These are phyloP conservation scores for Anaspis maculata DNA, from an alignment of 2,888 invertebrate genomes.

Conservation along the genomic window DNA sequence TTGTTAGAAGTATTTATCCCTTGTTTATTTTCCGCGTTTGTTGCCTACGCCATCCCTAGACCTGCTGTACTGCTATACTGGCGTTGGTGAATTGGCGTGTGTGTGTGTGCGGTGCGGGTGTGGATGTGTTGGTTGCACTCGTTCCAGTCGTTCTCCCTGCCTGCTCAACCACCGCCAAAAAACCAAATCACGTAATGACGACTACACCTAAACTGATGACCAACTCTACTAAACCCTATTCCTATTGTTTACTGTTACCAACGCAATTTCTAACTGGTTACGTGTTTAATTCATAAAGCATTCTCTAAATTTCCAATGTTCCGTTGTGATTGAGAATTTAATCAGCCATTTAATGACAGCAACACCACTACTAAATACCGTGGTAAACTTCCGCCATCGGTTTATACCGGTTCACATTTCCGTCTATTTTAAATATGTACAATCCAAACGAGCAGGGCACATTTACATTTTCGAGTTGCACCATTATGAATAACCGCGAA, in stretches of 20 bases:
- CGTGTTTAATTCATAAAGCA: slow-evolving; percentile 17
- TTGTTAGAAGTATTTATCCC: slow-evolving; percentile 24
- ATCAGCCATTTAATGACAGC: slow-evolving; percentile 24
- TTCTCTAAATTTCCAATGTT: slow-evolving; percentile 24
- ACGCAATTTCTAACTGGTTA: slow-evolving; percentile 4
- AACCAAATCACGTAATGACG: slow-evolving; percentile 1
- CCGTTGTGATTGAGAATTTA: slow-evolving; percentile 18
- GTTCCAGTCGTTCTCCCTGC: slow-evolving; percentile 2
- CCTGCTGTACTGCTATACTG: too few species aligned
- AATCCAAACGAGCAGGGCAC: slow-evolving; percentile 13
- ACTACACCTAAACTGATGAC: neutral
- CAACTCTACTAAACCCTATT: neutral
- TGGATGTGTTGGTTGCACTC: slow-evolving; percentile 1
- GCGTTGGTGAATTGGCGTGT: too few species aligned
- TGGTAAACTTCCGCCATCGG: slow-evolving; percentile 14
- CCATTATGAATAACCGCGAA: slow-evolving; percentile 12
- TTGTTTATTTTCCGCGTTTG: slow-evolving; percentile 21
- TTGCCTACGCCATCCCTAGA: slow-evolving; percentile 7
- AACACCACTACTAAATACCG: slow-evolving; percentile 16
- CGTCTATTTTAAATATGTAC: slow-evolving; percentile 16
- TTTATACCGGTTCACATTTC: slow-evolving; percentile 14
- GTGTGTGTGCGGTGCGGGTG: too few species aligned
- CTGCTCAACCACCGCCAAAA: too few species aligned
- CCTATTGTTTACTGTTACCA: too few species aligned
- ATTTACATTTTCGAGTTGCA: slow-evolving; percentile 14